These are phyloP conservation scores for Zosterops lateralis DNA, from an alignment of 2,113 vertebrate species.

Conservation along the genomic window DNA sequence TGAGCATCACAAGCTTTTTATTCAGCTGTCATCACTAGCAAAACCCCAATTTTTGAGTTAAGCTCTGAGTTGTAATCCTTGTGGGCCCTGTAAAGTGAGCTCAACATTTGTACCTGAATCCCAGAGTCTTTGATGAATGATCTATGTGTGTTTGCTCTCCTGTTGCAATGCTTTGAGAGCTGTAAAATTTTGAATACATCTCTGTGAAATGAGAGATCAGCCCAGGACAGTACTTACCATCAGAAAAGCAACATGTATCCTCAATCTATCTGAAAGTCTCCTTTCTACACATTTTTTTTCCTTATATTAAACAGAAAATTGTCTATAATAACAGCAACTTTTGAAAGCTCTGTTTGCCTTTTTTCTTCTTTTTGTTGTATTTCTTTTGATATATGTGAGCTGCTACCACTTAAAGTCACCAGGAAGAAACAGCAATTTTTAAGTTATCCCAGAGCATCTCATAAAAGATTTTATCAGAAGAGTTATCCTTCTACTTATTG, in stretches of 20 bases:
- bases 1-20: not conserved
- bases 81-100: not conserved
- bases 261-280: not conserved
- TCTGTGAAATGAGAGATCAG: not conserved
- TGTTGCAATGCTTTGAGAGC: not conserved
- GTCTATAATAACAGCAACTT: slow-evolving; percentile 39
- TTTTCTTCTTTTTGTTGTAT: slow-evolving; percentile 45
- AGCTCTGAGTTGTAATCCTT: not conserved
- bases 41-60: not conserved
- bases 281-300: not conserved
- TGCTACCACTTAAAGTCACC: not conserved
- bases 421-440: slow-evolving; percentile 30
- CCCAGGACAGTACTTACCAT: not conserved
- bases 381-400: not conserved
- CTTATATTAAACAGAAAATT: slow-evolving; percentile 14
- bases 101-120: not conserved
- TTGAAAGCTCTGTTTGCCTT: slow-evolving; percentile 34
- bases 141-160: not conserved
- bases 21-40: not conserved
- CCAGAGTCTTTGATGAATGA: not conserved
- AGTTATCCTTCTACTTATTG: slow-evolving; percentile 55
- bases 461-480: slow-evolving; percentile 61
- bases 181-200: not conserved
- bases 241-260: not conserved
- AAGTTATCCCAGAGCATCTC: slow-evolving; percentile 63